A percentile compares a stretch with the other conserved stretches of the same genome.
Conservation (phyloP, 2,797 vertebrate species). For the Enteromius argenteus region DNA sequence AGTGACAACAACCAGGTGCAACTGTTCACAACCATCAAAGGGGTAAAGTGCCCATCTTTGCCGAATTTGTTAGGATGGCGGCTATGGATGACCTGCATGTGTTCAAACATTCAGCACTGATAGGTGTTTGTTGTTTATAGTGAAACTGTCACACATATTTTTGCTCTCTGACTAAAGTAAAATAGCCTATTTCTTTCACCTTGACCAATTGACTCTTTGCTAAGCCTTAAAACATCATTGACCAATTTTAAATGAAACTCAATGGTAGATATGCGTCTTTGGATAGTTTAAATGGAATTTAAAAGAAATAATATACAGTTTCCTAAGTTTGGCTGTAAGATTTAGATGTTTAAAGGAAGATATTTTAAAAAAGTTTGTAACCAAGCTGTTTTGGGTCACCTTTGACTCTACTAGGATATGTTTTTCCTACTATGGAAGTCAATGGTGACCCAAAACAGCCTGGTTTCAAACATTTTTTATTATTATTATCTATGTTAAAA, state of each 20-base stretch:
- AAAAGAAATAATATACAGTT: background rate
- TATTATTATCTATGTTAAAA: background rate
- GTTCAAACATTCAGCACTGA: background rate
- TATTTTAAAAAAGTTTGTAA: too few relatives aligned
- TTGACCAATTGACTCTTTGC: slow-evolving; percentile 6
- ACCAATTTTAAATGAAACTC: background rate
- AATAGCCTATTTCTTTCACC: background rate
- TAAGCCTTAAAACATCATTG: slow-evolving; percentile 12
- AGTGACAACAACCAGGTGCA: slow-evolving; percentile 84
- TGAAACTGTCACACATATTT: background rate
- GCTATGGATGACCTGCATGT: slow-evolving; percentile 17
- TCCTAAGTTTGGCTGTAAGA: background rate
- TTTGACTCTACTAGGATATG: too few relatives aligned
- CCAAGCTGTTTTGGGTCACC: too few relatives aligned
- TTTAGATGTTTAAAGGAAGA: background rate
- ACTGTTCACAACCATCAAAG: slow-evolving; percentile 76
- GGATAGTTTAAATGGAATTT: background rate
- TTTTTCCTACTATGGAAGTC: too few relatives aligned
- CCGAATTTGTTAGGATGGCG: slow-evolving; percentile 16
- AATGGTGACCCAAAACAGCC: too few relatives aligned
- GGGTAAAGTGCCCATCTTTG: slow-evolving; percentile 49
- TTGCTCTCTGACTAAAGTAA: background rate
- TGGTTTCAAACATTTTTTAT: background rate
- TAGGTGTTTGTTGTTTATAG: background rate
- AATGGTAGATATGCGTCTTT: background rate